Evolutionary conservation across 2,888 invertebrate species (phyloP), one percentile per base, ranked within the genome.

Genomic region (Mythimna vitellina): DNA sequence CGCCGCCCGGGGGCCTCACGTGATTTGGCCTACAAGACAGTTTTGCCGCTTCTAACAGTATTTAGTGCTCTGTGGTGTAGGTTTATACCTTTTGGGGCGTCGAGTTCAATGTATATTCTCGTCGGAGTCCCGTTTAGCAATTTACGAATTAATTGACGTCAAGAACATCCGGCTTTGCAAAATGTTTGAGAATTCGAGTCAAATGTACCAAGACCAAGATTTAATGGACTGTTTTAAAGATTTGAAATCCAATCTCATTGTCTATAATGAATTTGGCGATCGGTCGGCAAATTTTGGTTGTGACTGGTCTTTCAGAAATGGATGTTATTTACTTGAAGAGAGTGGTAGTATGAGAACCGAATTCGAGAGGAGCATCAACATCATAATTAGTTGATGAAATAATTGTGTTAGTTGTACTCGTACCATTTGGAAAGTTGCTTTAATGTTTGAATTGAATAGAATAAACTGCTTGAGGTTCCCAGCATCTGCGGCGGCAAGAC

Each of bases 61-160:
- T 0, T 14, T 60, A 22, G 8, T 22, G 4, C 3, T 60, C 38
- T 60, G 60, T 60, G 22, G 58, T 35, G 32, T 14, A 54, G 14
- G 22, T 22, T 35, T 38, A 38, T 12, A 73, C 12, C 35, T 65
- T 65, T 70, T 53, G 46, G 29, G 25, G 12, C 8, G 35, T 14
- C 12, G 25, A 49, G n/a, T n/a, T 25, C n/a, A 56, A 51, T 51
- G 61, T 78, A 46, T 57, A 69, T 42, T 69, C 49, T 62, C 25
- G 46, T 69, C 22, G 70, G 22, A 17, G 32, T 46, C 22, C 66
- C 32, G n/a, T 32, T 4, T 42, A 12, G 56, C 22, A 65, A 60
- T 60, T 38, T 38, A 35, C 38, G 7, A 60, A 51, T 68, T 68
- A 53, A 65, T 68, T 65, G 51, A 3, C 3, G 51, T 76, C 49